phyloP scores from a whole-genome alignment of 2,113 vertebrate species.

The Pteropus alecto region DNA sequence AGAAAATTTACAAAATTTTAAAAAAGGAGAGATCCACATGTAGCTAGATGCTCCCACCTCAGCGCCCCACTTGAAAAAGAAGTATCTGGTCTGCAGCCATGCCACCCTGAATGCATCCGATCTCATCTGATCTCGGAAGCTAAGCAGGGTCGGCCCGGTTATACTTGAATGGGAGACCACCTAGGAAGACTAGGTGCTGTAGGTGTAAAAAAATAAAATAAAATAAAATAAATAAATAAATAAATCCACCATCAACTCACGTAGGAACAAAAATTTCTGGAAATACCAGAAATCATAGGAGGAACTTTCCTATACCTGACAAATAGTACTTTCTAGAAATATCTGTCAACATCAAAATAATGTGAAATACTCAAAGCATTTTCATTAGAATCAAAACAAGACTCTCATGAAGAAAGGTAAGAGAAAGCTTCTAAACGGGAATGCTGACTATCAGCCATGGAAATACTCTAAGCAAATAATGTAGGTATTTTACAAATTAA shows the following conservation, averaged over 20 bases:
- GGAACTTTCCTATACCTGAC: not conserved
- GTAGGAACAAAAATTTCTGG: not conserved
- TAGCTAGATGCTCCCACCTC: not conserved
- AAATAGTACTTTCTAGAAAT: not conserved
- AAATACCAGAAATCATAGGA: not conserved
- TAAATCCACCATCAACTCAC: too few species aligned
- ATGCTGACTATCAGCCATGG: not conserved
- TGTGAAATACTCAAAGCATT: not conserved
- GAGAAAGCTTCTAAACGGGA: not conserved
- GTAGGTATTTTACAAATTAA: not conserved
- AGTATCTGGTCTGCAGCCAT: too few species aligned
- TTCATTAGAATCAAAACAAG: not conserved
- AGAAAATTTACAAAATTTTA: not conserved
- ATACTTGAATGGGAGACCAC: too few species aligned
- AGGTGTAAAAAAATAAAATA: too few species aligned
- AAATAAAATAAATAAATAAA: too few species aligned
- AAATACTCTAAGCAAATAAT: not conserved
- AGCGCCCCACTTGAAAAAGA: not conserved
- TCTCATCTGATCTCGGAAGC: too few species aligned
- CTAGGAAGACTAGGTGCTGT: too few species aligned
- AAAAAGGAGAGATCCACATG: not conserved
- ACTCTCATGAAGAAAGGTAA: not conserved
- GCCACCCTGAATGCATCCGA: too few species aligned
- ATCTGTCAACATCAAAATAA: not conserved
- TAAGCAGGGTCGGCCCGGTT: too few species aligned